Base-by-base conservation (phyloP, 2,113 vertebrate genomes). In the Spermophilus dauricus region DNA sequence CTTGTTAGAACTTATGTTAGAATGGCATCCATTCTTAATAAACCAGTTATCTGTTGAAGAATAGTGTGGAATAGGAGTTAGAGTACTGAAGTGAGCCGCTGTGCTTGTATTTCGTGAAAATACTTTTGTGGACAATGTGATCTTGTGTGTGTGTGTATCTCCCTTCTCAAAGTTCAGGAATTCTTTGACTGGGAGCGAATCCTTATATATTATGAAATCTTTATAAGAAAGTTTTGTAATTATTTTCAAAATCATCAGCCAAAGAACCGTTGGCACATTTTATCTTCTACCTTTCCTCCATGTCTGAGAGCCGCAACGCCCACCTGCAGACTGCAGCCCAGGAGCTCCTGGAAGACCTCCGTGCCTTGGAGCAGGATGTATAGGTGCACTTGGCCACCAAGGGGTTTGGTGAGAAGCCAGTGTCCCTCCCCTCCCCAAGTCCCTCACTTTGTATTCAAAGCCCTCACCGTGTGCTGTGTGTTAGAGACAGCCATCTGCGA, bases 321-420 rank as follows among this genome's bases (percentile, higher is more conserved):
- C 98, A 97, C 81, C 98, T 99, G 93, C 99, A 99, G 96, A 97
- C 97, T 0, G 98, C 98, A 0, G 99, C 99, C 2, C 99, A 97
- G 94, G 99, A 99, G 93, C 99, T 99, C 73, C 98, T 99, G 84
- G 99, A 99, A 65, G 99, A 99, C 96, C 98, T 99, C 30, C 98
- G 97, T 34, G 95, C 97, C 42, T 98, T 99, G 39, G 93, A 98
- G 96, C 89, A 4, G 18, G 95, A 97, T 1, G 73, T 45, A 0
- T 99, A 99, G 98, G 84, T 90, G 39, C 11, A 9, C 34, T 58
- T 0, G 0, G 22, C 17, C 37, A 14, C 39, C 17, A 32, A n/a
- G n/a, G 69, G 24, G 65, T 48, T 63, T 72, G n/a, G 61, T 24
- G 42, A 65, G n/a, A 51, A 34, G n/a, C 69, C 51, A 8, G 5